Evolutionary conservation across 1,140 invertebrate genomes (phyloP).

Genomic region (Panagrolaimus sp.): DNA sequence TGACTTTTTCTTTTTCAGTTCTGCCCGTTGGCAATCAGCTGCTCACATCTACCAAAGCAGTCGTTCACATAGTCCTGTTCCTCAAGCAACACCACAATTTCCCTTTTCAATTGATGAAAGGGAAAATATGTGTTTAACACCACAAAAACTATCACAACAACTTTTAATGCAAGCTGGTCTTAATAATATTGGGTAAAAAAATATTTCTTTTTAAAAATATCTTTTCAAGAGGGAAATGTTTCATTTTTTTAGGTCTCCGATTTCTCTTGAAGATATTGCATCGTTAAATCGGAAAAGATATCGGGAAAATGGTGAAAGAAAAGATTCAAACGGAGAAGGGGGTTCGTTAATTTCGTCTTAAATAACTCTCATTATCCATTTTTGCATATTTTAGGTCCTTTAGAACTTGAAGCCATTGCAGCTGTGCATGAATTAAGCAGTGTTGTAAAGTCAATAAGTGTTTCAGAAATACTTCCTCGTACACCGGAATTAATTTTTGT

Average conservation of each 20-base stretch:
- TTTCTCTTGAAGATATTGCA: conserved; percentile 56
- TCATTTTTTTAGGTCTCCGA: conserved; percentile 40
- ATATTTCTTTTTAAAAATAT: not conserved
- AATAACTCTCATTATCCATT: too few species aligned
- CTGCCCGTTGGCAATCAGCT: conserved; percentile 53
- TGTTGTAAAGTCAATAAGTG: conserved; percentile 45
- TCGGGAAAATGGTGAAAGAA: conserved; percentile 12
- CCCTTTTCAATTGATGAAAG: not conserved
- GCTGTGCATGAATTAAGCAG: conserved; percentile 51
- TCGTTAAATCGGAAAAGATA: conserved; percentile 45
- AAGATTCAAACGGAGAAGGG: not conserved
- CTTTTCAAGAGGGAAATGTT: conserved; percentile 7
- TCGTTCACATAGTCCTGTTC: conserved; percentile 50
- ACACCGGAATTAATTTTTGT: conserved; percentile 57
- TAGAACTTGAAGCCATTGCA: conserved; percentile 57
- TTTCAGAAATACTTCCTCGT: conserved; percentile 55
- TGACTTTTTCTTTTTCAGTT: conserved; percentile 30
- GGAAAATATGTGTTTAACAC: conserved; percentile 24
- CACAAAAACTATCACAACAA: conserved; percentile 19
- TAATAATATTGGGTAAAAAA: not conserved
- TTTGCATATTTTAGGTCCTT: conserved; percentile 13
- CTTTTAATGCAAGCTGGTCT: conserved; percentile 22
- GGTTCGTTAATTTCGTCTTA: not conserved
- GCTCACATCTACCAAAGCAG: conserved; percentile 56
- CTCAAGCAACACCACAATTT: conserved; percentile 16